Conservation (phyloP, 2,113 vertebrate species). For the Perca flavescens region DNA sequence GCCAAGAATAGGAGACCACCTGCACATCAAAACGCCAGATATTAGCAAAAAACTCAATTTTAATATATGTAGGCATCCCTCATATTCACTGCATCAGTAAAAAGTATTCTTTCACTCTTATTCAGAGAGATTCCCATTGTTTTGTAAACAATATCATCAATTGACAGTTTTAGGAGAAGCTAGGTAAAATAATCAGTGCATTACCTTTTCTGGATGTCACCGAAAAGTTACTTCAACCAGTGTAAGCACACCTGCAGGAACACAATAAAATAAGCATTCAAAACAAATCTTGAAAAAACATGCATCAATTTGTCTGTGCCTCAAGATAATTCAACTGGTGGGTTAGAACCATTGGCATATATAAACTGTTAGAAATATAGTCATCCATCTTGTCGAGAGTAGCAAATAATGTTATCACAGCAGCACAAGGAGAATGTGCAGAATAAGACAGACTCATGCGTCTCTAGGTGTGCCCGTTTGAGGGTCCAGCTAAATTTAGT, state of each 20-base stretch:
- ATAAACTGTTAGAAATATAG: slow-evolving; percentile 47
- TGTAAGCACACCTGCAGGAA: neutral
- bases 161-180: slow-evolving; percentile 63
- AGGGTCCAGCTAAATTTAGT: neutral
- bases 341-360: slow-evolving; percentile 65
- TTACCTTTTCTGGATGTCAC: slow-evolving; percentile 30
- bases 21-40: neutral
- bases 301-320: neutral
- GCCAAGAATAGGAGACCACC: neutral
- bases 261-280: neutral
- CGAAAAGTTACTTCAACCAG: accelerated
- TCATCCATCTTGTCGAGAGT: slow-evolving; percentile 85
- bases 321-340: slow-evolving; percentile 83
- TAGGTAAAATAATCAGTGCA: accelerated
- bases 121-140: slow-evolving; percentile 98
- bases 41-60: neutral
- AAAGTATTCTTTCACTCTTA: slow-evolving; percentile 83
- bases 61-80: accelerated
- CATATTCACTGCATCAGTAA: slow-evolving; percentile 86
- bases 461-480: neutral
- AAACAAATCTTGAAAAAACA: accelerated
- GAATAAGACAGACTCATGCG: slow-evolving; percentile 1
- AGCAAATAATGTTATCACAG: slow-evolving; percentile 87
- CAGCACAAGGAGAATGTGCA: slow-evolving; percentile 45
- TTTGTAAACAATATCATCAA: slow-evolving; percentile 86